Evolutionary conservation across 2,888 invertebrate genomes (phyloP).

Genomic region (Schrankia costaestrigalis): DNA sequence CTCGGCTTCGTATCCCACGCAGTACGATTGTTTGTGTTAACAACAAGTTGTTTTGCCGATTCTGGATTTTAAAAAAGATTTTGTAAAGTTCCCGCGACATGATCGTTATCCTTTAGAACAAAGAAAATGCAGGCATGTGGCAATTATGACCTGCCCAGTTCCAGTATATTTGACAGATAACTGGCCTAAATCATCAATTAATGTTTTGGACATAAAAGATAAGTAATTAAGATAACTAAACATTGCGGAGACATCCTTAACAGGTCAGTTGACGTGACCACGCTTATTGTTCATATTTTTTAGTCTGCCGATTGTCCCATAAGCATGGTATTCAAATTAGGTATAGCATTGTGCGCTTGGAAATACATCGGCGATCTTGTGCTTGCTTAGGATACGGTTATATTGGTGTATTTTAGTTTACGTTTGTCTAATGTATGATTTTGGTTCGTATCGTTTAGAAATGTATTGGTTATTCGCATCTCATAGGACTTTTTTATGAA

Average conservation of each 20-base stretch:
- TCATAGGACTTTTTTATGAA: too few species aligned
- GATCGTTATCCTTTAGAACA: too few species aligned
- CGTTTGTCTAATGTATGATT: too few species aligned
- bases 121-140: too few species aligned
- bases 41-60: too few species aligned
- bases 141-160: too few species aligned
- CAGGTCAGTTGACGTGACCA: constrained; percentile 49
- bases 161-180: neutral
- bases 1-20: too few species aligned
- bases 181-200: neutral
- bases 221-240: constrained; percentile 21
- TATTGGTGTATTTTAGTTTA: constrained; percentile 9
- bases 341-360: constrained; percentile 67
- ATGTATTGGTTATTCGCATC: too few species aligned
- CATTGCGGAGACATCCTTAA: constrained; percentile 42
- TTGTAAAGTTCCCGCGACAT: too few species aligned
- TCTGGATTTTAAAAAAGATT: too few species aligned
- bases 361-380: constrained; percentile 56
- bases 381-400: constrained; percentile 32
- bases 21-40: too few species aligned
- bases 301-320: constrained; percentile 61
- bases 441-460: too few species aligned
- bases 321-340: constrained; percentile 77
- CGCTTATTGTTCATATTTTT: constrained; percentile 73
- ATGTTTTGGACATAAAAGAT: constrained; percentile 7